Evolutionary conservation across 2,113 vertebrate species (phyloP).

Genomic region (Hypanus sabinus): DNA sequence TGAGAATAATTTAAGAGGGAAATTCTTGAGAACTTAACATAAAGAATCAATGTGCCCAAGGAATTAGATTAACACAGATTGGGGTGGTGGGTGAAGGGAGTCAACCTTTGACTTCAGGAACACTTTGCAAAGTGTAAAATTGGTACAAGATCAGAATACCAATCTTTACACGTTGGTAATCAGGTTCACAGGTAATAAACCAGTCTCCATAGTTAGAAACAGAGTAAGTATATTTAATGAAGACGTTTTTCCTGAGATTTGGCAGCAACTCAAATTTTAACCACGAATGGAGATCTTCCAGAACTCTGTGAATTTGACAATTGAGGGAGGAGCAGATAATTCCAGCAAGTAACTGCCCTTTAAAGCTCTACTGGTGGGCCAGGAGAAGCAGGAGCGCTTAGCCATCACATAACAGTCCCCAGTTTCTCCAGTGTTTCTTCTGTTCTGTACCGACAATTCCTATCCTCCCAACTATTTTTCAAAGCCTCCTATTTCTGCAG

Average conservation of each 20-base stretch:
- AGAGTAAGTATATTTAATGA: neutral
- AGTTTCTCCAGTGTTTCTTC: neutral
- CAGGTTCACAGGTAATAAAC: neutral
- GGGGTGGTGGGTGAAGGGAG: no score
- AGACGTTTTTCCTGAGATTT: no score
- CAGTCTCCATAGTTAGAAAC: neutral
- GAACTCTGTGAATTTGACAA: neutral
- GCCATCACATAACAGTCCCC: neutral
- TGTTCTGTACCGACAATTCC: no score
- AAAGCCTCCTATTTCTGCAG: no score
- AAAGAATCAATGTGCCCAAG: neutral
- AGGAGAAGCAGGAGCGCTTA: neutral
- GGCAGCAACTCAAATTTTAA: no score
- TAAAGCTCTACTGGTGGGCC: neutral
- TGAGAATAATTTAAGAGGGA: neutral
- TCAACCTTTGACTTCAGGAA: neutral
- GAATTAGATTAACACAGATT: neutral
- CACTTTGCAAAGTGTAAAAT: neutral
- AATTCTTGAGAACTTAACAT: neutral
- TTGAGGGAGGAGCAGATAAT: neutral
- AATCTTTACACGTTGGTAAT: neutral
- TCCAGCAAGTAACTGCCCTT: neutral
- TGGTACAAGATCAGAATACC: neutral
- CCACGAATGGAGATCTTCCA: neutral
- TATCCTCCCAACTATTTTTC: no score